phyloP scores from a whole-genome alignment of 92 coral and sea anemone genomes.

The Diadumene lineata region DNA sequence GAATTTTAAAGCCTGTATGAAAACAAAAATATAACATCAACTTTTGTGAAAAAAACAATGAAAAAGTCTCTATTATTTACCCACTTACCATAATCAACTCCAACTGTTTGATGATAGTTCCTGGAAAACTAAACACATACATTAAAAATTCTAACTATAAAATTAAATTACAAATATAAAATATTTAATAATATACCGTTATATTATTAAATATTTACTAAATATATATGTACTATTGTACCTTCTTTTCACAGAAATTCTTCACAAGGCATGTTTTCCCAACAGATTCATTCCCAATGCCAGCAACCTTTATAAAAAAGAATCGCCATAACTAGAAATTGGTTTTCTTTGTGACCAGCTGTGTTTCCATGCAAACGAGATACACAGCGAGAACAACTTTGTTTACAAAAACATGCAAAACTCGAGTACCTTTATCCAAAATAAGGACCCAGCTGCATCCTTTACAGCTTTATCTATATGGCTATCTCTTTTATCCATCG shows the following conservation, averaged over 20 bases:
- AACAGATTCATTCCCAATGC: conserved; percentile 90
- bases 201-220: too few relatives aligned
- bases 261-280: conserved; percentile 96
- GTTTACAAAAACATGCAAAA: not conserved
- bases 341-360: not conserved
- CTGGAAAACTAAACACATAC: conserved; percentile 67
- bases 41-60: not conserved
- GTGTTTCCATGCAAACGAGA: conserved; percentile 20
- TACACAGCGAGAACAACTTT: not conserved
- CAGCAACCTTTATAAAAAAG: conserved; percentile 63
- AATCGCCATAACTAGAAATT: not conserved
- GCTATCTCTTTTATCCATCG: conserved; percentile 79
- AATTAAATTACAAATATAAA: too few relatives aligned
- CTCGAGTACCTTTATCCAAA: conserved; percentile 87
- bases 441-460: conserved; percentile 90
- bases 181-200: too few relatives aligned
- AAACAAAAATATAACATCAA: not conserved
- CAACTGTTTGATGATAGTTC: conserved; percentile 86
- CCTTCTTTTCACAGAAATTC: conserved; percentile 95
- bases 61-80: not conserved
- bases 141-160: not conserved
- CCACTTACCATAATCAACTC: conserved; percentile 98
- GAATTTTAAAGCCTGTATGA: conserved; percentile 82
- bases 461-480: conserved; percentile 76
- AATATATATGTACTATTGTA: too few relatives aligned